Evolutionary conservation across 2,888 invertebrate species (phyloP), one percentile per base, ranked within the genome.

Genomic region (Nebria salina): DNA sequence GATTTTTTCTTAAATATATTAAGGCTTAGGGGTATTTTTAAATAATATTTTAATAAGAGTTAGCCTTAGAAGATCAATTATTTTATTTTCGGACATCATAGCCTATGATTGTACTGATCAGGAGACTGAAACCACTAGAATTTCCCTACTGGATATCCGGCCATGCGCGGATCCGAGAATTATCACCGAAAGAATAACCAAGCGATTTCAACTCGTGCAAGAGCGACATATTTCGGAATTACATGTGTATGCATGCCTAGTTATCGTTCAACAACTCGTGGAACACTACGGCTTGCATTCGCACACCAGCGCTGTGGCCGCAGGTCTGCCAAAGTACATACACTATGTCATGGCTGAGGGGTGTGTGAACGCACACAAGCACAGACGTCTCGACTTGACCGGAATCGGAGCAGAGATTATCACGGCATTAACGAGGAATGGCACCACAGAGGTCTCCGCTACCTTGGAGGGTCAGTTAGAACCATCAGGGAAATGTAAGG

Each of bases 221-320:
- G 20, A 20, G 20, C 20, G 43, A 1, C 9, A 43, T 43, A 1
- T 43, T 43, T 43, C 43, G 9, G 80, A 75, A 15, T 64, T 75
- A 13, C 80, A 80, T 41, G 80, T 80, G 0, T 80, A 75, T 15
- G 43, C 20, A 20, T 20, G 1, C 20, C 20, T 20, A 20, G 20
- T 20, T 20, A 20, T 20, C 20, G 20, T 20, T 8, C 80, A 75
- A 54, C 75, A 75, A 25, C 34, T 75, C 2, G 54, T 80, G 4
- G 20, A 68, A 6, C 75, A 75, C 65, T 75, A 75, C 15, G 80
- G 80, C 11, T 75, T 80, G 75, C 80, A 80, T 15, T 80, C 80
- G 7, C 70, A 80, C 41, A 65, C 26, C 20, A 75, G 70, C 54
- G 11, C 72, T 20, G 75, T 80, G 11, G 8, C 75, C 8, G 70